Conservation (phyloP, 2,113 vertebrate genomes). For the Ptilonorhynchus violaceus region DNA sequence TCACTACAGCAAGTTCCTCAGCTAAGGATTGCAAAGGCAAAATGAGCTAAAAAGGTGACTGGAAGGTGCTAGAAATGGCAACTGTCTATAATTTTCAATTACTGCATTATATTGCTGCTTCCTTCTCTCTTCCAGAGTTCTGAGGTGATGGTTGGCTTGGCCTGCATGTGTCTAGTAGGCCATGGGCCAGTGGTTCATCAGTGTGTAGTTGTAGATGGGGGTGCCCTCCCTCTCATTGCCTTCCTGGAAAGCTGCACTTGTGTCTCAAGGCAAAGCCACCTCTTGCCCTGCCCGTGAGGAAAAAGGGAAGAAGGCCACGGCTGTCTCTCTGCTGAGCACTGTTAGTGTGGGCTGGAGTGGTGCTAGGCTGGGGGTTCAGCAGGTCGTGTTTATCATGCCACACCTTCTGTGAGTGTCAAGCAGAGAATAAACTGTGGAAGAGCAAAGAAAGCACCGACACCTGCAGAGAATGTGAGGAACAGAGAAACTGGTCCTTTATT, state of each 20-base stretch:
- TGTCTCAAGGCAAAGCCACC: rapidly evolving
- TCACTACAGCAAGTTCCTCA: neutral
- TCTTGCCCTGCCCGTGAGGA: neutral
- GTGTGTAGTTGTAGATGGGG: neutral
- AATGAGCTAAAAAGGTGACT: neutral
- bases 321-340: neutral
- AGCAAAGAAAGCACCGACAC: neutral
- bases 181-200: neutral
- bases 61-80: neutral
- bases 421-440: neutral
- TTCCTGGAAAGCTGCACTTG: neutral
- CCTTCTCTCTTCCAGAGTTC: neutral
- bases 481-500: neutral
- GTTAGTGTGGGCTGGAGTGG: neutral
- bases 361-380: neutral
- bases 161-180: neutral
- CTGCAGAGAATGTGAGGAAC: neutral
- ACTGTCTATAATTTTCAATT: neutral
- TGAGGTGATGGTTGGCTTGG: neutral
- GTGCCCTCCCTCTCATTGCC: neutral
- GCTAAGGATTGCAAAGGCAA: neutral
- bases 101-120: neutral
- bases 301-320: rapidly evolving
- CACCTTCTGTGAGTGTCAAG: neutral
- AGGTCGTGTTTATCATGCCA: neutral